Evolutionary conservation across 2,797 vertebrate genomes (phyloP).

Genomic region (Gobionotothen gibberifrons): DNA sequence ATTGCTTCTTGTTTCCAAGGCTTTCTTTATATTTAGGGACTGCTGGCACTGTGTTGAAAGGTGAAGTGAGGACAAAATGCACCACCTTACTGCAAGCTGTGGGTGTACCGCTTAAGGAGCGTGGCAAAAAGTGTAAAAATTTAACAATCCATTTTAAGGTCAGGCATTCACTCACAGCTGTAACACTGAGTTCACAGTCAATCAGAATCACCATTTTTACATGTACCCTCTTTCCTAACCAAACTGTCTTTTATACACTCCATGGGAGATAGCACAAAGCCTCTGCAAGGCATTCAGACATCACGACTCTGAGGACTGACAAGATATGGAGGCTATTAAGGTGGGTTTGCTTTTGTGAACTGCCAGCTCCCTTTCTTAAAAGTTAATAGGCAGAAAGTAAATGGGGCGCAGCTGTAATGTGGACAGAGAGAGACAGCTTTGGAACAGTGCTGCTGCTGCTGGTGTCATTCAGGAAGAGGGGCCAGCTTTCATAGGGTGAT

Average conservation of each 20-base stretch:
- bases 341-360: conserved; percentile 58
- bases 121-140: conserved; percentile 19
- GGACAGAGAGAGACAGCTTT: conserved; percentile 53
- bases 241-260: conserved; percentile 29
- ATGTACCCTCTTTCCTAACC: background rate
- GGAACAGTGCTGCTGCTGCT: conserved; percentile 35
- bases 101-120: conserved; percentile 27
- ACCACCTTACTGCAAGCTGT: conserved; percentile 39
- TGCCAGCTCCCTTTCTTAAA: conserved; percentile 35
- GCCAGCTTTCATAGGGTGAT: conserved; percentile 7
- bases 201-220: conserved; percentile 22
- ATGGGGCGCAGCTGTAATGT: conserved; percentile 61
- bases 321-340: conserved; percentile 58
- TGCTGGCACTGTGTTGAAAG: conserved; percentile 15
- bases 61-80: conserved; percentile 60
- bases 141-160: conserved; percentile 54
- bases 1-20: conserved; percentile 64
- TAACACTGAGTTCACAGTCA: conserved; percentile 16
- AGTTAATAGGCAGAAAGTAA: conserved; percentile 48
- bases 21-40: conserved; percentile 47
- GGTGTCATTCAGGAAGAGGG: conserved; percentile 35
- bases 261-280: conserved; percentile 34
- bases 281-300: conserved; percentile 40
- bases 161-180: background rate
- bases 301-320: conserved; percentile 39